Evolutionary conservation across 1,140 invertebrate genomes (phyloP), one percentile per base, ranked within the genome.

Genomic region (Aphaenogaster floridana): DNA sequence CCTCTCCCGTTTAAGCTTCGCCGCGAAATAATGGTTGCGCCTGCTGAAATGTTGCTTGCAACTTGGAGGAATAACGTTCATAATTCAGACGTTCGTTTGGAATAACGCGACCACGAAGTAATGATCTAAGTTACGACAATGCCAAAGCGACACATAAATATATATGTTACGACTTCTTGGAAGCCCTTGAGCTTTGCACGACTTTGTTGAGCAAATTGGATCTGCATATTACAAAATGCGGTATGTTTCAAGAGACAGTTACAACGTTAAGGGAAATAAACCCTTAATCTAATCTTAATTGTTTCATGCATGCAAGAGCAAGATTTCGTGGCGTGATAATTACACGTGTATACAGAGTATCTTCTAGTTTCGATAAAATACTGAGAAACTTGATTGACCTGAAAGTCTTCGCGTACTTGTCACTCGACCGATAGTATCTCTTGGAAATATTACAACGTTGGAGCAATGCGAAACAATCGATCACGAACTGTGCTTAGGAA

Each of bases 141-240:
- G 17, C 7, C 28, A 50, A 59, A 76, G 34, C 17, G 17, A 28
- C 9, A 48, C 9, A 48, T 61, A 48, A 63, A 74, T 69, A 61
- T 76, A 61, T 21, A 74, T 74, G 79, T 50, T 83, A 57, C 39
- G 9, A 13, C 21, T 59, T 74, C 68, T 83, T 59, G 79, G 21
- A 83, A 48, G n/a, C 54, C 28, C 39, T 61, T 54, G 61, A 54
- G 78, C 77, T 69, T 69, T 39, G n/a, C 45, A 5, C n/a, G 39
- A 83, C 39, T 72, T 61, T 71, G 77, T 52, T n/a, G 28, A 39
- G 54, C 4, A 84, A 76, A 84, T 84, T 84, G 54, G 42, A 63
- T 84, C 39, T 83, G 54, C 68, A 83, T 83, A 74, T 61, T 83
- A 54, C 80, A 74, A 74, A 28, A 42, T 15, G 15, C 15, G 17